Evolutionary conservation across 1,140 invertebrate species (phyloP).

Genomic region (Pseudoatta argentina): DNA sequence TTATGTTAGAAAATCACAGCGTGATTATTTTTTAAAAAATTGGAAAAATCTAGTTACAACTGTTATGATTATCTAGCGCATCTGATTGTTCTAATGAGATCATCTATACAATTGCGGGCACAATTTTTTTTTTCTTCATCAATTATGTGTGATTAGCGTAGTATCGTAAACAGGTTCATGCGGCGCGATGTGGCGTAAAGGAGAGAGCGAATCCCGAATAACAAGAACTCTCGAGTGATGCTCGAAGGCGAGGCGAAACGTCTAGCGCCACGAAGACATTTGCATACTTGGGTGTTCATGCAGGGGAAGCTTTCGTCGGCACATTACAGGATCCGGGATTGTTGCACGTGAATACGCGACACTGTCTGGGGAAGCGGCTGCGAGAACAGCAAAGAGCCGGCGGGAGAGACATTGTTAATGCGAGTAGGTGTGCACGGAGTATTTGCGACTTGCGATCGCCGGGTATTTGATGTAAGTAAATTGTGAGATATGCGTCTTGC

Average conservation of each 20-base stretch:
- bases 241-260: slow-evolving; percentile 68
- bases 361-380: slow-evolving; percentile 60
- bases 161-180: not conserved
- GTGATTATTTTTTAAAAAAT: not conserved
- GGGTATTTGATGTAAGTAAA: slow-evolving; percentile 43
- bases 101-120: not conserved
- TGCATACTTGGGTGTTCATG: slow-evolving; percentile 78
- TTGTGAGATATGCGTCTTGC: slow-evolving; percentile 18
- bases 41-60: not conserved
- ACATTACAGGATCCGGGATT: slow-evolving; percentile 77
- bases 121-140: not conserved
- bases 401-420: slow-evolving; percentile 56
- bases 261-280: slow-evolving; percentile 73
- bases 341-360: slow-evolving; percentile 73
- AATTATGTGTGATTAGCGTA: not conserved
- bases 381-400: slow-evolving; percentile 57
- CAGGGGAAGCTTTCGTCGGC: slow-evolving; percentile 74
- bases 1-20: not conserved
- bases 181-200: not conserved
- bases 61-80: not conserved
- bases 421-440: slow-evolving; percentile 22
- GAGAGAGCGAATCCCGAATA: slow-evolving; percentile 25
- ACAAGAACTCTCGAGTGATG: slow-evolving; percentile 61
- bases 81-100: not conserved
- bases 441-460: slow-evolving; percentile 42